These are phyloP conservation scores for Nasonia oneida DNA, from an alignment of 2,888 invertebrate genomes.

Conservation along the genomic window DNA sequence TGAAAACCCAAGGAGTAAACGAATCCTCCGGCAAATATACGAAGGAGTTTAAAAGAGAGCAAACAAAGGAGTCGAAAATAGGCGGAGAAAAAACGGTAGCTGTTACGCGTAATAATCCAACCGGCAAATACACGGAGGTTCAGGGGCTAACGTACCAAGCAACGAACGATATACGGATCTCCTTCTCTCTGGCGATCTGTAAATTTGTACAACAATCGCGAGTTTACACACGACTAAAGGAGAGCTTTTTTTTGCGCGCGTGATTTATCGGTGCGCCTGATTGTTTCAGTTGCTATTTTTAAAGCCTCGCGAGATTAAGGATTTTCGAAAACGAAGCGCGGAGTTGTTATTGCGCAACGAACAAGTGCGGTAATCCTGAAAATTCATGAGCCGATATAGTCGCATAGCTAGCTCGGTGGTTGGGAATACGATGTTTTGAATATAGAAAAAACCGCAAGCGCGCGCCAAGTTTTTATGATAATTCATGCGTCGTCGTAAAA, in stretches of 20 bases:
- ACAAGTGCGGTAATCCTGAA: neutral
- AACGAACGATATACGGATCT: neutral
- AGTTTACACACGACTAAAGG: neutral
- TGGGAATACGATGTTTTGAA: neutral
- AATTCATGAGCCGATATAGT: neutral
- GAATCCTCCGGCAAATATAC: neutral
- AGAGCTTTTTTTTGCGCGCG: neutral
- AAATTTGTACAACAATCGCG: neutral
- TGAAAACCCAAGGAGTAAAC: neutral
- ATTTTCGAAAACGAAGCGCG: neutral
- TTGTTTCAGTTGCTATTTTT: neutral
- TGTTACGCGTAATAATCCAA: neutral
- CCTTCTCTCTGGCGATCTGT: neutral
- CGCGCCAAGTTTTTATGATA: constrained; percentile 20
- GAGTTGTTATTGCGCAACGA: neutral
- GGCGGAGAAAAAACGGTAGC: neutral
- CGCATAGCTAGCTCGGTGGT: neutral
- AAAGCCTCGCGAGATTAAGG: too few species aligned
- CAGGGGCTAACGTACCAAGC: neutral
- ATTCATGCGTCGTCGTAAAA: constrained; percentile 5
- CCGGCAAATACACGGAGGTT: neutral
- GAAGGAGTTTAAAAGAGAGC: neutral
- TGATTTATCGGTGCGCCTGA: neutral
- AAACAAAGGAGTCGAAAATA: neutral
- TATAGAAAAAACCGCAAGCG: neutral